Evolutionary conservation across 2,888 invertebrate species (phyloP).

Genomic region (Callosobruchus maculatus): DNA sequence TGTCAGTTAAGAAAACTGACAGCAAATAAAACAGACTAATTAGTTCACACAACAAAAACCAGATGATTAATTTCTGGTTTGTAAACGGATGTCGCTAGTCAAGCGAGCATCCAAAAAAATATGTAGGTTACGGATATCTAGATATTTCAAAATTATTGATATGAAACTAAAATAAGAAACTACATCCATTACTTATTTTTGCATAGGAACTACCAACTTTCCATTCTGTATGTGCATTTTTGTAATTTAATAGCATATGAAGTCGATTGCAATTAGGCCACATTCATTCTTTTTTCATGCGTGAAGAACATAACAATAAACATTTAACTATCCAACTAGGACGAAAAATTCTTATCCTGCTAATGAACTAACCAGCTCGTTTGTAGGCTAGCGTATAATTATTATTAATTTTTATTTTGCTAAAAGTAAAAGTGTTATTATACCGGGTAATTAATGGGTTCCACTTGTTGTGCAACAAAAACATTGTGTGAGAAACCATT

Average conservation of each 20-base stretch:
- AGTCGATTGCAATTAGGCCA: background rate
- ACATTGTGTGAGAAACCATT: background rate
- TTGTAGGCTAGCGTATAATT: background rate
- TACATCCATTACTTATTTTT: too few species aligned
- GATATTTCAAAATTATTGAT: too few species aligned
- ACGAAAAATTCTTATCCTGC: background rate
- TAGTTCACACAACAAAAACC: too few species aligned
- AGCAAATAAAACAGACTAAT: too few species aligned
- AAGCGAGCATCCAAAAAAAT: too few species aligned
- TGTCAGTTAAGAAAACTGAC: too few species aligned
- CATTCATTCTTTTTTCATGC: background rate
- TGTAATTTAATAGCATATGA: background rate
- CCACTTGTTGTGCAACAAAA: background rate
- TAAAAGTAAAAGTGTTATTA: background rate
- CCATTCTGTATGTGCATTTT: background rate
- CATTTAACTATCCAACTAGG: background rate
- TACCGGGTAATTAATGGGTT: background rate
- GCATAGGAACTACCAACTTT: background rate
- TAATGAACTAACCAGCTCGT: background rate
- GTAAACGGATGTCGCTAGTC: too few species aligned
- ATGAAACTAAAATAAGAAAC: too few species aligned
- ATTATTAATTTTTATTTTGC: background rate
- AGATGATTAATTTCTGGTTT: too few species aligned
- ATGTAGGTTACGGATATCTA: too few species aligned
- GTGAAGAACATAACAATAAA: background rate